A percentile compares a stretch with the other conserved stretches of the same genome.
Evolutionary conservation across 2,888 invertebrate genomes (phyloP).

Genomic region (Acleris literana): DNA sequence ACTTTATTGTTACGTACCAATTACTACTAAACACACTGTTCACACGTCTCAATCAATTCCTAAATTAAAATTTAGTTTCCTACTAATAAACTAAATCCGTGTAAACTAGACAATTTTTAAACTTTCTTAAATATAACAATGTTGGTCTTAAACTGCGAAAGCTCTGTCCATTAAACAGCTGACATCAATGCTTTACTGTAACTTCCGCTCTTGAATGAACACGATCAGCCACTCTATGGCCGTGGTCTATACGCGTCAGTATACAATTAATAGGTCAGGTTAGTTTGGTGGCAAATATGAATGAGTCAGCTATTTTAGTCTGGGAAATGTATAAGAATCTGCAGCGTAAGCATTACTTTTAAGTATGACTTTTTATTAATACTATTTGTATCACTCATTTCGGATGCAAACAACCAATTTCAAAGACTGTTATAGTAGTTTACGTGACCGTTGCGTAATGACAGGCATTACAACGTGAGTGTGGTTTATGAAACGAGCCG

Average conservation of each 20-base stretch:
- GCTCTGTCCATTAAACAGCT: conserved; percentile 5
- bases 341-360: background rate
- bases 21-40: too few relatives aligned
- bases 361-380: background rate
- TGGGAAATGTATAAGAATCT: background rate
- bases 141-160: conserved; percentile 4
- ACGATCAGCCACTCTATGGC: conserved; percentile 1
- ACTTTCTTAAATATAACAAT: background rate
- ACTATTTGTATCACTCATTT: too few relatives aligned
- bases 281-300: conserved; percentile 7
- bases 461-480: too few relatives aligned
- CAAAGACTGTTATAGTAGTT: too few relatives aligned
- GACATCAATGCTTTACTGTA: conserved; percentile 17
- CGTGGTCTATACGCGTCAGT: background rate
- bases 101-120: too few relatives aligned
- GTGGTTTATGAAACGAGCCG: too few relatives aligned
- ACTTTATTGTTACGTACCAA: too few relatives aligned
- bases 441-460: too few relatives aligned
- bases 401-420: too few relatives aligned
- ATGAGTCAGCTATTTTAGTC: conserved; percentile 7
- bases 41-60: too few relatives aligned
- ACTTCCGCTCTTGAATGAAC: conserved; percentile 17
- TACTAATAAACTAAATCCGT: too few relatives aligned
- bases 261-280: conserved; percentile 4
- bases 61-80: too few relatives aligned